Conservation (phyloP, 92 coral and sea anemone species). For the Porites divaricata region DNA sequence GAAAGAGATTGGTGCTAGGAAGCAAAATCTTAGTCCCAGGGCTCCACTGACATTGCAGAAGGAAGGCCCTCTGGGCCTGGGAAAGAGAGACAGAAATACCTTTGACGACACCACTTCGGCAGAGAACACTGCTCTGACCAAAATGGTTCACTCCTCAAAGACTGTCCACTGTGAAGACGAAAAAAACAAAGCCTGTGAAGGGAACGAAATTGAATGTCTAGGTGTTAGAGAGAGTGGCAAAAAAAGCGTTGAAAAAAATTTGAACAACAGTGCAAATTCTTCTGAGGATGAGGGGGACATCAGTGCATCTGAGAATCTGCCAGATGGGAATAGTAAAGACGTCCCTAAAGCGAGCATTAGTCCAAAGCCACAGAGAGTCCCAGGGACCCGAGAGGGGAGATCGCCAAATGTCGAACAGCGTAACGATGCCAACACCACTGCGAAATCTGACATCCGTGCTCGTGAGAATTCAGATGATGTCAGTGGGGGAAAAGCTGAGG, state of each 20-base stretch:
- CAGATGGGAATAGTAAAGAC: conserved; percentile 5
- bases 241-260: not conserved
- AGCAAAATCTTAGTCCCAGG: conserved; percentile 1
- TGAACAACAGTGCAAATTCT: not conserved
- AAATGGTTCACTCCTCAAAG: not conserved
- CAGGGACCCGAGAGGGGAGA: conserved; percentile 52
- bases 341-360: not conserved
- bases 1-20: conserved; percentile 8
- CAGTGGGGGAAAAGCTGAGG: not conserved
- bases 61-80: not conserved
- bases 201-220: not conserved
- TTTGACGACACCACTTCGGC: not conserved
- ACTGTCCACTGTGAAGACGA: not conserved
- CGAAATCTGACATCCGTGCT: not conserved
- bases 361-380: conserved; percentile 72
- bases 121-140: not conserved
- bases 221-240: not conserved
- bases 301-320: not conserved
- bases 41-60: not conserved
- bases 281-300: conserved; percentile 9
- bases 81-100: not conserved
- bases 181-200: not conserved
- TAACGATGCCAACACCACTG: not conserved
- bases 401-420: not conserved
- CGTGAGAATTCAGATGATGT: not conserved